These are phyloP conservation scores for zebrafish (Danio rerio) DNA, from an alignment of 2,113 vertebrate species.

Conservation along the genomic window DNA sequence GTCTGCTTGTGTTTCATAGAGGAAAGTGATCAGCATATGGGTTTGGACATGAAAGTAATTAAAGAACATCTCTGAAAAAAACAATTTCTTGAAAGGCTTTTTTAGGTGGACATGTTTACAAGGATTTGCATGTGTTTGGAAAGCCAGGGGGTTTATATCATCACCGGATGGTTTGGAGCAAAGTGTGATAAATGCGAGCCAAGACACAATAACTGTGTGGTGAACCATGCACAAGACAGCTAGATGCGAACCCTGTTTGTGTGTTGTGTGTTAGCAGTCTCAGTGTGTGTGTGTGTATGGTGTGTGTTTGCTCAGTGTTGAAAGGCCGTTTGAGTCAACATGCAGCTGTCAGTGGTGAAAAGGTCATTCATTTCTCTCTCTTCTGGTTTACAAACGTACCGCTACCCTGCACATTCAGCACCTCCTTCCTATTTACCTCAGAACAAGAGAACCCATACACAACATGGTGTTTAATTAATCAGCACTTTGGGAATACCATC, in stretches of 20 bases:
- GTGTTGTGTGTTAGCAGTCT: conserved; percentile 31
- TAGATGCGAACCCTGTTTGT: conserved; percentile 16
- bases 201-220: not conserved
- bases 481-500: not conserved
- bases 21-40: not conserved
- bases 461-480: conserved; percentile 25
- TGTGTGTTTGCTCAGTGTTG: conserved; percentile 51
- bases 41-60: not conserved
- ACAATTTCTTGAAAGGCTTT: not conserved
- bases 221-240: not conserved
- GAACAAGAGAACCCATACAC: conserved; percentile 3
- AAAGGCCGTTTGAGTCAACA: conserved; percentile 58
- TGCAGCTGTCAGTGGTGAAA: conserved; percentile 62
- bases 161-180: not conserved
- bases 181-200: conserved; percentile 1
- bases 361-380: conserved; percentile 58
- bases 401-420: not conserved
- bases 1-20: not conserved
- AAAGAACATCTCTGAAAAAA: not conserved
- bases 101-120: not conserved
- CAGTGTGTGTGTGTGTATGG: conserved; percentile 15
- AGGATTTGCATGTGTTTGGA: conserved; percentile 25
- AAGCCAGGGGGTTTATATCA: not conserved
- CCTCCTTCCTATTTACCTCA: not conserved
- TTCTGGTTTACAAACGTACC: not conserved